Evolutionary conservation across 2,888 invertebrate genomes (phyloP), one percentile per base, ranked within the genome.

Genomic region (Drosophila borealis): DNA sequence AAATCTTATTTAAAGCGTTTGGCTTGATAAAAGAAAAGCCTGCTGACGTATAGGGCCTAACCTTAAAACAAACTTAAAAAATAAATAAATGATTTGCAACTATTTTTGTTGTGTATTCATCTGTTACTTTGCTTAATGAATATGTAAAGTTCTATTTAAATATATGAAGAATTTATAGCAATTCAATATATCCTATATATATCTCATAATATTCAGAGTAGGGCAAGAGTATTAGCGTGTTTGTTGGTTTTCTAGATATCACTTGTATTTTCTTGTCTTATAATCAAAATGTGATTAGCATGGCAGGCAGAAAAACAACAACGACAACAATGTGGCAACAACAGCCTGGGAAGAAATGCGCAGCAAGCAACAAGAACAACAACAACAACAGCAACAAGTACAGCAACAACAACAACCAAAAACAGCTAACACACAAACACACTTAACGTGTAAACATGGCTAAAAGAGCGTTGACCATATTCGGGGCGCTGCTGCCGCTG

Each of bases 401-500:
- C 4, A 17, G 41, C 29, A 50, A 29, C 63, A 48, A 55, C 44
- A 42, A 39, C 46, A 50, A 46, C 29, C 8, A 54, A 66, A 68
- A 57, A 77, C 70, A 69, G 77, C 71, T 89, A 89, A 89, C 83
- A 89, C 50, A 84, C 83, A 89, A 84, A 84, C 83, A 84, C 83
- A 89, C 89, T 84, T 84, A 84, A 64, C 88, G 83, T 84, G 83
- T 89, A 88, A 84, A 89, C 83, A 84, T 88, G 89, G 85, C 85
- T 68, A 89, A 89, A 89, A 84, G 83, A 84, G 88, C 83, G 88
- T 84, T 84, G 83, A 89, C 89, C 89, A 84, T 84, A 84, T 84
- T 84, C 79, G 83, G 83, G 51, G 53, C 60, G 65, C 54, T 65
- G 71, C 60, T 60, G 65, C 50, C 61, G 71, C 44, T 60, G 78